Evolutionary conservation across 1,140 invertebrate species (phyloP).

Genomic region (Zaprionus inermis): DNA sequence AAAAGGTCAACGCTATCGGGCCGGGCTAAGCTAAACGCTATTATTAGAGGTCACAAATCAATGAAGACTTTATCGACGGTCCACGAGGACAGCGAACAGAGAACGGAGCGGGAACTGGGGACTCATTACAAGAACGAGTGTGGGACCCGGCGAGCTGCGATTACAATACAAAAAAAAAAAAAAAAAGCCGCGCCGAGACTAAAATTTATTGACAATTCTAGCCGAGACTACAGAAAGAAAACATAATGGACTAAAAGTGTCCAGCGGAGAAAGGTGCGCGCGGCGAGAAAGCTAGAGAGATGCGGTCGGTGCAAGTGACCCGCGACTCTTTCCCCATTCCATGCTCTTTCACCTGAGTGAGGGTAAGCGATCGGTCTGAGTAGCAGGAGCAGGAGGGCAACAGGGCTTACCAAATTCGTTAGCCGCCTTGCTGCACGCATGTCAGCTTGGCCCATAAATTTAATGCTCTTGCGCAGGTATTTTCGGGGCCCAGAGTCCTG

Average conservation of each 20-base stretch:
- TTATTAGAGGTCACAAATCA: slow-evolving; percentile 82
- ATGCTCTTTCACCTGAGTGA: background rate
- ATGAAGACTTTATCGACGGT: slow-evolving; percentile 80
- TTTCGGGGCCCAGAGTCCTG: background rate
- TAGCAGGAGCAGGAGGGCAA: background rate
- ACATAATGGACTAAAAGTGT: slow-evolving; percentile 67
- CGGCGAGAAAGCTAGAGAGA: slow-evolving; percentile 21
- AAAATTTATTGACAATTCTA: slow-evolving; percentile 76
- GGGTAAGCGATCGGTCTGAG: background rate
- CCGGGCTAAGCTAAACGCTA: slow-evolving; percentile 66
- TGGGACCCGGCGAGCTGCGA: slow-evolving; percentile 44
- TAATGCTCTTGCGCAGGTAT: slow-evolving; percentile 26
- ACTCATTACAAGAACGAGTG: slow-evolving; percentile 65
- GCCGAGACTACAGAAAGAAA: slow-evolving; percentile 10
- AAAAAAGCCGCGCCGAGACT: slow-evolving; percentile 58
- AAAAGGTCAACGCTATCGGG: slow-evolving; percentile 71
- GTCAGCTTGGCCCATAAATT: slow-evolving; percentile 66
- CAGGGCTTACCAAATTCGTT: slow-evolving; percentile 46
- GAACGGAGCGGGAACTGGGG: background rate
- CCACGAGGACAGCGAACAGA: background rate
- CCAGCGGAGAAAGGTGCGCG: slow-evolving; percentile 63
- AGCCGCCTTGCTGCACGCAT: slow-evolving; percentile 39
- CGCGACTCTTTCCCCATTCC: background rate
- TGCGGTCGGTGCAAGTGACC: background rate
- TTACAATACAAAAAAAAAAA: slow-evolving; percentile 63